These are phyloP conservation scores for Gnathonemus longibarbis DNA, from an alignment of 2,113 vertebrate species.

Conservation along the genomic window DNA sequence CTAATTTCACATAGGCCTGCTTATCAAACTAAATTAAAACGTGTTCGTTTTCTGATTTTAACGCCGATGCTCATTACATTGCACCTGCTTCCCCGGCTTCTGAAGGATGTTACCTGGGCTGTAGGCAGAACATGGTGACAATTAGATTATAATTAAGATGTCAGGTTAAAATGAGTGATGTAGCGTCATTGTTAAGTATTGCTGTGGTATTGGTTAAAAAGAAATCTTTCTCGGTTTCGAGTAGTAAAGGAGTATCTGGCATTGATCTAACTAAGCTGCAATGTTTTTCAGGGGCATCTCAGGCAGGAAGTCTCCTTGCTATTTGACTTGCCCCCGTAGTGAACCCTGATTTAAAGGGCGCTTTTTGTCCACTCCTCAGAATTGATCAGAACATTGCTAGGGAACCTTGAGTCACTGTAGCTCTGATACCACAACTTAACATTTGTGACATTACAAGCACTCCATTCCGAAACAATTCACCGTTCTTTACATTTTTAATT, in stretches of 20 bases:
- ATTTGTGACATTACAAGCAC: not conserved
- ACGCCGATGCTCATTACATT: slow-evolving; percentile 23
- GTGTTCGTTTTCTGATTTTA: slow-evolving; percentile 15
- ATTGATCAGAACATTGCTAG: slow-evolving; percentile 17
- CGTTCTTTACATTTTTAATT: not conserved
- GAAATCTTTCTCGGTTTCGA: not conserved
- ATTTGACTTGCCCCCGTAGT: slow-evolving; percentile 14
- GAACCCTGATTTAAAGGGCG: not conserved
- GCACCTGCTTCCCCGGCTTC: slow-evolving; percentile 16
- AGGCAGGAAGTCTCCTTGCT: not conserved
- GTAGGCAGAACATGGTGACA: slow-evolving; percentile 20
- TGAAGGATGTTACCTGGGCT: slow-evolving; percentile 21
- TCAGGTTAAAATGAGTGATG: slow-evolving; percentile 23
- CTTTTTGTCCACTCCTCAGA: slow-evolving; percentile 31
- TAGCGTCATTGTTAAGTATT: slow-evolving; percentile 18
- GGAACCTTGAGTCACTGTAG: not conserved
- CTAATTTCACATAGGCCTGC: slow-evolving; percentile 16
- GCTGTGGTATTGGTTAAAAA: slow-evolving; percentile 8
- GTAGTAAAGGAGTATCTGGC: slow-evolving; percentile 17
- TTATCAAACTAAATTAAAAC: slow-evolving; percentile 25
- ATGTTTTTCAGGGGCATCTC: slow-evolving; percentile 11
- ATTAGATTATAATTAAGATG: slow-evolving; percentile 34
- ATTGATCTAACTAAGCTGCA: slow-evolving; percentile 22
- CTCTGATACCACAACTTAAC: not conserved
- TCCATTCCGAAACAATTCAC: not conserved